Percentiles rank a stretch among this genome's conserved stretches.
Conservation (phyloP, 1,140 invertebrate species). For the Trichomalopsis sarcophagae region DNA sequence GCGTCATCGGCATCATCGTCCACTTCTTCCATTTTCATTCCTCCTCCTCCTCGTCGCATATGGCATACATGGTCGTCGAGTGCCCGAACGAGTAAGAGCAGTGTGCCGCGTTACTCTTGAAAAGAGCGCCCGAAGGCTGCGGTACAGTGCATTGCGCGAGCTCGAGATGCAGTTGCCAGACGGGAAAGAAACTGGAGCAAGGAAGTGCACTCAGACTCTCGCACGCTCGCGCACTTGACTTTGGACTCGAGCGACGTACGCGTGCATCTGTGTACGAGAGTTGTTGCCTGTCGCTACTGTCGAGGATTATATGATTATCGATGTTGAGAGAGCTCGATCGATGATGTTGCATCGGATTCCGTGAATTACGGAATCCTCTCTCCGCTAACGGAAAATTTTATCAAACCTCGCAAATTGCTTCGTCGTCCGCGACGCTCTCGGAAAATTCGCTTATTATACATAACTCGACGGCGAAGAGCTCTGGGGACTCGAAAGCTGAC, state of each 20-base stretch:
- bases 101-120: not conserved
- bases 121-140: constrained; percentile 5
- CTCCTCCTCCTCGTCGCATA: not conserved
- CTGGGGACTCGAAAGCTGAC: not conserved
- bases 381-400: not conserved
- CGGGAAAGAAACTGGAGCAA: constrained; percentile 34
- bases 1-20: not conserved
- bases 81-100: not conserved
- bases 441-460: constrained; percentile 20
- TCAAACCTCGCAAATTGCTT: not conserved
- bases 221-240: constrained; percentile 17
- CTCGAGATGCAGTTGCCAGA: not conserved
- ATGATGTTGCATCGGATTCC: too few species aligned
- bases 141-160: not conserved
- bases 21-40: not conserved
- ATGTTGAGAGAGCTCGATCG: too few species aligned
- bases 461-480: not conserved
- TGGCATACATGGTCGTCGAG: not conserved
- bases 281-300: too few species aligned
- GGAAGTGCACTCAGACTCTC: constrained; percentile 25
- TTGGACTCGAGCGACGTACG: not conserved
- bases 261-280: not conserved
- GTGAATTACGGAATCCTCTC: not conserved
- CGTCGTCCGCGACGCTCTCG: not conserved
- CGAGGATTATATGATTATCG: too few species aligned